These are phyloP conservation scores for Rhagoletis pomonella DNA, from an alignment of 1,140 invertebrate genomes.

Conservation along the genomic window DNA sequence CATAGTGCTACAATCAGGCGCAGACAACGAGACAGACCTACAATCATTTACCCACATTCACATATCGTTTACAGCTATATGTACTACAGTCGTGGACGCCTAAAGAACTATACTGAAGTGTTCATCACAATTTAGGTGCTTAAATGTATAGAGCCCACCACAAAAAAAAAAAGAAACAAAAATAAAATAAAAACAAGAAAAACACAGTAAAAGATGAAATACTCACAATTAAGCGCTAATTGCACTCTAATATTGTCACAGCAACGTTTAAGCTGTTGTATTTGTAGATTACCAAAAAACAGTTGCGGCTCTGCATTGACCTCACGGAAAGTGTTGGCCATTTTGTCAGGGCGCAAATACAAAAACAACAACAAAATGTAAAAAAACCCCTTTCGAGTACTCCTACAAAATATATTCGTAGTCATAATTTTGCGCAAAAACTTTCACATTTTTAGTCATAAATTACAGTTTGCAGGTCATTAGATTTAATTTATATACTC, in stretches of 20 bases:
- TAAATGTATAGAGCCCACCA: not conserved
- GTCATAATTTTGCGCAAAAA: not conserved
- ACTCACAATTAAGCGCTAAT: constrained; percentile 37
- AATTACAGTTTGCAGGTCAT: constrained; percentile 50
- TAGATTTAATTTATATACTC: constrained; percentile 50
- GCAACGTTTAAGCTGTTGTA: not conserved
- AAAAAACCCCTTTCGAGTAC: not conserved
- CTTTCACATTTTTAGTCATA: constrained; percentile 21
- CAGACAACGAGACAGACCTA: not conserved
- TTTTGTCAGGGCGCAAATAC: not conserved
- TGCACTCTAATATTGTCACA: constrained; percentile 23
- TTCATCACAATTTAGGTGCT: not conserved
- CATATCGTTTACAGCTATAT: not conserved
- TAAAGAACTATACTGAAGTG: not conserved
- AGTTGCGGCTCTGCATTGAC: not conserved
- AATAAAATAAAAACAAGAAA: not conserved
- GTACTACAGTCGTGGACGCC: not conserved
- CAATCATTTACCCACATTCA: not conserved
- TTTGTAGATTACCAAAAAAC: not conserved
- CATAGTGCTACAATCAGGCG: constrained; percentile 13
- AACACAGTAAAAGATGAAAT: constrained; percentile 28
- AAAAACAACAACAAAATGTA: not conserved
- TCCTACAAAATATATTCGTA: not conserved
- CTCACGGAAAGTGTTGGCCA: not conserved
- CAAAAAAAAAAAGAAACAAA: constrained; percentile 6